Percentiles rank a stretch among this genome's conserved stretches.
Conservation (phyloP, 1,140 invertebrate species). For the Lordiphosa clarofinis region DNA sequence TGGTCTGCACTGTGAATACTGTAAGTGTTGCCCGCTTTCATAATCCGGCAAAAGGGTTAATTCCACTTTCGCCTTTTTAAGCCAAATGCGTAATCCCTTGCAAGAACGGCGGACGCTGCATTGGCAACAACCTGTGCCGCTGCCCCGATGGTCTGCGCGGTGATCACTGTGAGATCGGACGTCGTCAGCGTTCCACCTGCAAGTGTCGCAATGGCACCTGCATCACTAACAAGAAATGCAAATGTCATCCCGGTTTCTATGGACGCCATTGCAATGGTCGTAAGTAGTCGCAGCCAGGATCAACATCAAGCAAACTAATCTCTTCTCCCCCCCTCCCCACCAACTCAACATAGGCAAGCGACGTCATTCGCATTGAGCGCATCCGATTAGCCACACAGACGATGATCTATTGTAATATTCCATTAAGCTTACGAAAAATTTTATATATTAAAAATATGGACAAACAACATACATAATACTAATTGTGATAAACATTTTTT, state of each 20-base stretch:
- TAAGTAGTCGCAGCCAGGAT: conserved; percentile 35
- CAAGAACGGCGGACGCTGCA: conserved; percentile 90
- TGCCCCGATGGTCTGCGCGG: conserved; percentile 89
- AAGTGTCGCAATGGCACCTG: conserved; percentile 88
- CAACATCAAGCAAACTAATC: not conserved
- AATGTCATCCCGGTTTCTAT: conserved; percentile 64
- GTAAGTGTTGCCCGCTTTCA: conserved; percentile 83
- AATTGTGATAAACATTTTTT: conserved; percentile 74
- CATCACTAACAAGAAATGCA: conserved; percentile 84
- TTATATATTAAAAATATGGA: conserved; percentile 55
- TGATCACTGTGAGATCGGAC: conserved; percentile 91
- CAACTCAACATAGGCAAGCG: conserved; percentile 33
- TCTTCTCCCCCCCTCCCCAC: not conserved
- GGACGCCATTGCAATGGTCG: conserved; percentile 65
- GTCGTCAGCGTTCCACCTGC: conserved; percentile 85
- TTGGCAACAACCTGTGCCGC: conserved; percentile 90
- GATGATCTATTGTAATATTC: conserved; percentile 45
- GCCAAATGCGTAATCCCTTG: conserved; percentile 94
- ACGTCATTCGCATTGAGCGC: conserved; percentile 37
- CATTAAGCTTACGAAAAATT: conserved; percentile 30
- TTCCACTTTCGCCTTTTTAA: conserved; percentile 62
- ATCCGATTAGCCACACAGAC: conserved; percentile 6
- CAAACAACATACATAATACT: conserved; percentile 71
- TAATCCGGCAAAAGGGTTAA: not conserved
- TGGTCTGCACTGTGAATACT: conserved; percentile 92